These are phyloP conservation scores for Erebia palarica DNA, from an alignment of 2,888 invertebrate genomes.

Conservation along the genomic window DNA sequence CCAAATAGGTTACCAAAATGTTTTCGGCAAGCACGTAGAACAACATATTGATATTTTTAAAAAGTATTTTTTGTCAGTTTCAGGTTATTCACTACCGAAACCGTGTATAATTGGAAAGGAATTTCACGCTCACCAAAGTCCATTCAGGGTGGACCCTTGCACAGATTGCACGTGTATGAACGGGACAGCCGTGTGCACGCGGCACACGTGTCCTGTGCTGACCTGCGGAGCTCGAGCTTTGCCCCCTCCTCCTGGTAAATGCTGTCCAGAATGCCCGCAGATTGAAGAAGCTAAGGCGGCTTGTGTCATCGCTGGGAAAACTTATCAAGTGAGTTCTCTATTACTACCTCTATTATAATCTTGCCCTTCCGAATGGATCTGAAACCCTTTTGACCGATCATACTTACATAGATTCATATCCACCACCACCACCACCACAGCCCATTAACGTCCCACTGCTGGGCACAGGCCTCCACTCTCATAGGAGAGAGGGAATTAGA, in stretches of 20 bases:
- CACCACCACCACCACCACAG: too few relatives aligned
- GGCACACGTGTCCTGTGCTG: constrained; percentile 94
- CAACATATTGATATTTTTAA: too few relatives aligned
- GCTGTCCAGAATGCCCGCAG: constrained; percentile 90
- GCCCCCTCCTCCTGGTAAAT: constrained; percentile 85
- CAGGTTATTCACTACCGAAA: constrained; percentile 64
- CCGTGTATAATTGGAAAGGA: constrained; percentile 88
- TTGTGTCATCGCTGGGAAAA: constrained; percentile 84
- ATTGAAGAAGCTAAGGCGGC: constrained; percentile 86
- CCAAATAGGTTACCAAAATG: too few relatives aligned
- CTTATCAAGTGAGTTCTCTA: constrained; percentile 84
- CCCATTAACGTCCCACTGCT: too few relatives aligned
- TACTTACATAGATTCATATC: too few relatives aligned
- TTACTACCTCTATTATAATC: too few relatives aligned
- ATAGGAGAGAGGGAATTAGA: too few relatives aligned
- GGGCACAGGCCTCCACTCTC: too few relatives aligned
- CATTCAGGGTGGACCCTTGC: constrained; percentile 88
- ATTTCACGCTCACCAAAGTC: constrained; percentile 84
- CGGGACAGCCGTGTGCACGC: constrained; percentile 90
- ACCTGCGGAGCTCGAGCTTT: constrained; percentile 91
- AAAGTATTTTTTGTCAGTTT: constrained; percentile 48
- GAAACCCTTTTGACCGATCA: too few relatives aligned
- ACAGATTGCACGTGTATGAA: constrained; percentile 92
- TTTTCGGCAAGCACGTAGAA: too few relatives aligned
- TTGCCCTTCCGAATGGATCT: too few relatives aligned